Conservation (phyloP, 2,888 invertebrate genomes). For the Heliconius hortense region DNA sequence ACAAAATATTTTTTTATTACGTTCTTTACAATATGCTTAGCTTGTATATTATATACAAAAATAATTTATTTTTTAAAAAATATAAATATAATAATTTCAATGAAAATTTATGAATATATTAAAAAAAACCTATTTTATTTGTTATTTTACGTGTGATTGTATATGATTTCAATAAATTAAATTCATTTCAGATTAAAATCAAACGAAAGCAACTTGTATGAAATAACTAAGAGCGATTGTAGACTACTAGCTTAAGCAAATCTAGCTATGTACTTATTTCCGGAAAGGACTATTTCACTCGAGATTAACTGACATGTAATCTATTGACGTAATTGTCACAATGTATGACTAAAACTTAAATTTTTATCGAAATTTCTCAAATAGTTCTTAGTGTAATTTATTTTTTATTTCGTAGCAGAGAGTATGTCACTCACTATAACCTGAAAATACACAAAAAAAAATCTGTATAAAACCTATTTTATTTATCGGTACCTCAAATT, state of each 20-base stretch:
- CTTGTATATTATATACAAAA: background rate
- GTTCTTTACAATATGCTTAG: background rate
- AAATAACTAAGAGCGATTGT: background rate
- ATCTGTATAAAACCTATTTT: too few relatives aligned
- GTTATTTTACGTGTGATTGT: background rate
- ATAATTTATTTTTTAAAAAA: too few relatives aligned
- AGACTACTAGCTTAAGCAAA: background rate
- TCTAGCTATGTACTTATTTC: background rate
- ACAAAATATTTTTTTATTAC: background rate
- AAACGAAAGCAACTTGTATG: background rate
- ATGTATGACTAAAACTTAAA: background rate
- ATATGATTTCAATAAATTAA: too few relatives aligned
- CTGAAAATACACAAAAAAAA: too few relatives aligned
- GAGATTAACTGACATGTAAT: background rate
- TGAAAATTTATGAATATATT: too few relatives aligned
- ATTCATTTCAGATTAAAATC: too few relatives aligned
- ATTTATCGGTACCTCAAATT: too few relatives aligned
- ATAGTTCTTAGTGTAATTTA: background rate
- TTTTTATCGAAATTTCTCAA: background rate
- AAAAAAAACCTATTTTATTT: too few relatives aligned
- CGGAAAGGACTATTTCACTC: background rate
- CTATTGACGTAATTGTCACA: slow-evolving; percentile 1
- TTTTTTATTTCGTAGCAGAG: too few relatives aligned
- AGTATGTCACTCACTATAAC: too few relatives aligned
- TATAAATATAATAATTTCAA: too few relatives aligned